Evolutionary conservation across 2,797 vertebrate genomes (phyloP), one percentile per base, ranked within the genome.

Genomic region (Arrhamphus sclerolepis): DNA sequence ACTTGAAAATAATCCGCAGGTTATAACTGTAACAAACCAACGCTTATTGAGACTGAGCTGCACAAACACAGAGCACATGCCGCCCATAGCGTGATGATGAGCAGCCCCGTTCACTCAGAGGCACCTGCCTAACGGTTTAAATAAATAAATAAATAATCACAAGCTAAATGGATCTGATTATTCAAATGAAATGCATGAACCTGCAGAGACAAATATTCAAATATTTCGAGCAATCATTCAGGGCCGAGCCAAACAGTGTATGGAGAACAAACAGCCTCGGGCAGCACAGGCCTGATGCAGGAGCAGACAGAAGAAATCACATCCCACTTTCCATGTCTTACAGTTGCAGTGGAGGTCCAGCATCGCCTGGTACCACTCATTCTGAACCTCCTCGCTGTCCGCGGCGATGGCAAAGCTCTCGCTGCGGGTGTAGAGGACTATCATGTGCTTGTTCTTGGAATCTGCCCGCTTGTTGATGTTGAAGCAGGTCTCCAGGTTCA

Each of bases 391-490:
- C 67, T 94, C 92, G 28, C 82, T 92, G 81, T 95, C 94, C 0
- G 93, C 94, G 7, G 92, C 94, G 70, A 95, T 86, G 54, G 93
- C 90, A 75, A 95, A 93, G 86, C 93, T 94, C 90, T 94, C 92
- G 70, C 92, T 92, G 56, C 90, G 89, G 38, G 93, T 94, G 49
- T 94, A 94, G 2, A 95, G 88, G 59, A 95, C 89, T 29, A 95
- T 91, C 89, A 94, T 92, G 90, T 93, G 92, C 88, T 91, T 90
- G 92, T 91, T 94, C 82, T 92, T 93, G 72, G 92, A 92, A 70
- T 93, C 93, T 21, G 91, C 91, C 42, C 91, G 91, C 89, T 94
- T 94, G 92, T 92, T 93, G 90, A 94, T 93, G 88, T 93, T 94
- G 77, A 93, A 94, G 82, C 90, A 93, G 18, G 86, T 92, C 70